Conservation (phyloP, 2,797 vertebrate species). For the Streptopelia turtur region DNA sequence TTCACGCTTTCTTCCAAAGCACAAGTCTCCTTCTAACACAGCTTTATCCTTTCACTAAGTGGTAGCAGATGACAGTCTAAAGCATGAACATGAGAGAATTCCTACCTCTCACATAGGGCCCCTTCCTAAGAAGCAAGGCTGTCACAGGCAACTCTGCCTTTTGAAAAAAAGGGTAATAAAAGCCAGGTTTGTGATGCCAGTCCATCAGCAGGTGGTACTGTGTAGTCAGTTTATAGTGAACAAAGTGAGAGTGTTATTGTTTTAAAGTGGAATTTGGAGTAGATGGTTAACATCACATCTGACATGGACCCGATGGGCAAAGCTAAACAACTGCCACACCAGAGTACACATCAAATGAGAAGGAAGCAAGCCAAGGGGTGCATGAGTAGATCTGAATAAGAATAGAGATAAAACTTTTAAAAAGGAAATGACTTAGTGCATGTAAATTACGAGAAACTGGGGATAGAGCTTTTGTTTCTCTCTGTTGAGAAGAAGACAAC, state of each 20-base stretch:
- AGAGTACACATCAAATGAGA: not conserved
- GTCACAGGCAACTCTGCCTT: not conserved
- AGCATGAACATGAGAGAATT: not conserved
- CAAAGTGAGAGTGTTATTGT: not conserved
- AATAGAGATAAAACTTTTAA: not conserved
- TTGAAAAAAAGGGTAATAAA: constrained; percentile 5
- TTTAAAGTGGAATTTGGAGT: constrained; percentile 11
- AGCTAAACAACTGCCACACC: not conserved
- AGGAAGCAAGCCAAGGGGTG: not conserved
- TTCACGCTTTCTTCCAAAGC: constrained; percentile 11
- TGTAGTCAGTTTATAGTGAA: constrained; percentile 55
- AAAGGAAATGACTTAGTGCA: not conserved
- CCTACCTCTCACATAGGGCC: not conserved
- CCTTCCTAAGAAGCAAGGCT: constrained; percentile 29
- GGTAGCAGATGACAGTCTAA: constrained; percentile 56
- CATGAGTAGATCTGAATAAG: not conserved
- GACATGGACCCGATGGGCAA: not conserved
- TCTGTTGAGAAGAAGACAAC: not conserved
- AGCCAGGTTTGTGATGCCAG: constrained; percentile 56
- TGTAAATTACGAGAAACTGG: not conserved
- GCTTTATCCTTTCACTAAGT: constrained; percentile 41
- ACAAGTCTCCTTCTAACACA: constrained; percentile 39
- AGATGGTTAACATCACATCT: not conserved
- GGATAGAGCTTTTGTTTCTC: not conserved
- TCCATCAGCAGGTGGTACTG: constrained; percentile 74